phyloP scores from a whole-genome alignment of 2,113 vertebrate genomes.

The Jaculus jaculus region DNA sequence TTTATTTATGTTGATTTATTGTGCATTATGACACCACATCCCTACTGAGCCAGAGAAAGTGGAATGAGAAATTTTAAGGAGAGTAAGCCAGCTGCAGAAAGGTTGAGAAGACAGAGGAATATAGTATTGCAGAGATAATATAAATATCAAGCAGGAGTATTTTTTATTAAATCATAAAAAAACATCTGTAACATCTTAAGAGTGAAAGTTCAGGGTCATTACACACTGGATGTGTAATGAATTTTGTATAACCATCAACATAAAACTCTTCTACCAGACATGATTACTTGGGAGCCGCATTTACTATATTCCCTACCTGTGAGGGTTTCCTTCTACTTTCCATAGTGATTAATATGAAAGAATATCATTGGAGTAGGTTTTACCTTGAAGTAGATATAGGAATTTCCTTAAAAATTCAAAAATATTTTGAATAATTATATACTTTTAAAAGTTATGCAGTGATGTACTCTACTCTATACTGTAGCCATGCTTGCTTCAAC shows the following conservation, averaged over 20 bases:
- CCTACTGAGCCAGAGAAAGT: constrained; percentile 70
- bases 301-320: constrained; percentile 29
- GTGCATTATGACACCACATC: constrained; percentile 73
- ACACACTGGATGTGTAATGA: constrained; percentile 36
- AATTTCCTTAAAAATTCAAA: constrained; percentile 1
- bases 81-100: constrained; percentile 68
- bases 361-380: neutral
- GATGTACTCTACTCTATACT: neutral
- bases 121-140: constrained; percentile 57
- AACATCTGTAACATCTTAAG: constrained; percentile 70
- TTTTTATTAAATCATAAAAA: constrained; percentile 73
- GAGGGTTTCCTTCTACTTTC: neutral
- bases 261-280: constrained; percentile 33
- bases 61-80: constrained; percentile 65
- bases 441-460: neutral
- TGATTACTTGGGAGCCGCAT: neutral
- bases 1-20: constrained; percentile 83
- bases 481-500: neutral
- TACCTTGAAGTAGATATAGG: neutral
- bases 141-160: constrained; percentile 49
- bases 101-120: constrained; percentile 60
- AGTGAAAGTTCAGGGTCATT: constrained; percentile 60
- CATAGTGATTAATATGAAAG: neutral
- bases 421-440: no score
- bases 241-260: constrained; percentile 51